Base-by-base conservation (phyloP, 2,113 vertebrate genomes). In the Scartelaos histophorus region DNA sequence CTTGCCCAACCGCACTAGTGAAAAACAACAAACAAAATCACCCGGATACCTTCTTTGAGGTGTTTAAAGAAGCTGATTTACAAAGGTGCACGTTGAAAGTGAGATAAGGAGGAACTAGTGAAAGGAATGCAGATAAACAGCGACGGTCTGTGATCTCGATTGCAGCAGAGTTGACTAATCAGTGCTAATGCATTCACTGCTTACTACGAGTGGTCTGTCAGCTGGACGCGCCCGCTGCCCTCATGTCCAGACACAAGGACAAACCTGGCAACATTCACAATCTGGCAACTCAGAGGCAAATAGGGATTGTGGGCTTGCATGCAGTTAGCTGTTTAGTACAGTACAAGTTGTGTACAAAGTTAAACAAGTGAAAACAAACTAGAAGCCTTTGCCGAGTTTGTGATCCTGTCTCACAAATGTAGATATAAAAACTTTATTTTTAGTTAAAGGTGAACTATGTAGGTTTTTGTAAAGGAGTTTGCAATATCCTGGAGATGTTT, bases 121-220 rank as follows among this genome's bases (percentile, higher is more conserved):
- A 57, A 34, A 61, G 51, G 49, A 25, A 64, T 47, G 38, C 5
- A 11, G 45, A 68, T 49, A 78, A 51, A 69, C 17, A 35, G 13
- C 45, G 49, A 57, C 17, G 53, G 58, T 35, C 60, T 72, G 67
- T 80, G 82, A 89, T 77, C 73, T 62, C 13, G 46, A 56, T 71
- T 73, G 79, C 1, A 9, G 46, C 49, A 78, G 80, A 2, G 73
- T 64, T 80, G 80, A 88, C 87, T 89, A 90, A 89, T 85, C 73
- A 71, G 64, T 64, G 82, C 74, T 89, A 88, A 90, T 90, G 81
- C 82, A 86, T 90, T 88, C 88, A 71, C 73, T 82, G 75, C 79
- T 79, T 81, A 82, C 82, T 86, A 79, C 76, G 70, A 67, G 80
- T 83, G 78, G 70, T 60, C 78, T 80, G 87, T 87, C 84, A 75